Conservation (phyloP, 2,888 invertebrate genomes). For the Arrhopalites spinosus region DNA sequence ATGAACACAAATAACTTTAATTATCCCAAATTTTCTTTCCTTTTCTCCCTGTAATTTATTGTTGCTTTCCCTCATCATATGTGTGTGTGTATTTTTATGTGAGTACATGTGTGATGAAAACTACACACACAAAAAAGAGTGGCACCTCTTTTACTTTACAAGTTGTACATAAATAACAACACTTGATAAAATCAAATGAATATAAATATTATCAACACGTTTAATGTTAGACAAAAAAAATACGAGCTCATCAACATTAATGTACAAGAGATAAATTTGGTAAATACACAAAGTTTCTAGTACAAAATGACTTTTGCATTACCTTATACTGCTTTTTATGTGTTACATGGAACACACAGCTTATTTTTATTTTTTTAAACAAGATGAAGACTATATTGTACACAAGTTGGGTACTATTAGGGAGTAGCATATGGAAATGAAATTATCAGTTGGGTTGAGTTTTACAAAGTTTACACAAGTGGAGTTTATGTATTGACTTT, state of each 20-base stretch:
- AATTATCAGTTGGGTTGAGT: neutral
- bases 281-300: too few species aligned
- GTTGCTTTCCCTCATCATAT: neutral
- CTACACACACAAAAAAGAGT: neutral
- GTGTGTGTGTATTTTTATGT: neutral
- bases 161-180: neutral
- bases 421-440: neutral
- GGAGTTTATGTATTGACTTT: neutral
- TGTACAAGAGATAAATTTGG: too few species aligned
- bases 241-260: too few species aligned
- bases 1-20: neutral
- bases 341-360: too few species aligned
- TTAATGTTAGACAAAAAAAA: too few species aligned
- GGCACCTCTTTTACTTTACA: neutral
- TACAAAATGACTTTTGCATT: too few species aligned
- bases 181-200: neutral
- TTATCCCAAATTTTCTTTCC: too few species aligned
- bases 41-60: neutral
- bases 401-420: too few species aligned
- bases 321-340: too few species aligned
- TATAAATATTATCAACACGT: neutral
- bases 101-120: neutral
- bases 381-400: too few species aligned
- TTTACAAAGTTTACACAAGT: constrained; percentile 15
- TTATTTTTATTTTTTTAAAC: too few species aligned